phyloP scores from a whole-genome alignment of 2,113 vertebrate species.

The Leuciscus idus region DNA sequence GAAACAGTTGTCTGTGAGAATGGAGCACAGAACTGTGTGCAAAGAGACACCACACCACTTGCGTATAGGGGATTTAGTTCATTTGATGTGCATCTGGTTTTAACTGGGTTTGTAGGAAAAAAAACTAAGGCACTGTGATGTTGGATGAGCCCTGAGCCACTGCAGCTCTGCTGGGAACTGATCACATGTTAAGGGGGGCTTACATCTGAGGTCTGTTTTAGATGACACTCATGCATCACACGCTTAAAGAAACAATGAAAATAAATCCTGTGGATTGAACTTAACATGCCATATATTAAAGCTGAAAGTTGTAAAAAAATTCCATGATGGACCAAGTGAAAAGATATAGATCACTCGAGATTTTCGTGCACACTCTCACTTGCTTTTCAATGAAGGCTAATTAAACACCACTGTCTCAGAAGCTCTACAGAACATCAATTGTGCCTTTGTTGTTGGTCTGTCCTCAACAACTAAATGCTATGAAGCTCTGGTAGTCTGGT shows the following conservation, averaged over 20 bases:
- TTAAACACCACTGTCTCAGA: constrained; percentile 57
- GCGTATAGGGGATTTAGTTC: not conserved
- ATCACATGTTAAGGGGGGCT: constrained; percentile 1
- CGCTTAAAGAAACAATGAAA: not conserved
- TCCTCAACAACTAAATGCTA: constrained; percentile 27
- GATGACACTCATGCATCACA: constrained; percentile 16
- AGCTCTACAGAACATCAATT: constrained; percentile 51
- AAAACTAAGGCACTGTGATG: not conserved
- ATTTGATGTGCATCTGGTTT: constrained; percentile 48
- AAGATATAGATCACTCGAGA: not conserved
- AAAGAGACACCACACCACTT: constrained; percentile 53
- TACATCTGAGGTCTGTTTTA: constrained; percentile 9
- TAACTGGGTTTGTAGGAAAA: constrained; percentile 12
- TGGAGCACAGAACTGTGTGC: constrained; percentile 57
- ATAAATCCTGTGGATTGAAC: not conserved
- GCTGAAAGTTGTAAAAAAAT: not conserved
- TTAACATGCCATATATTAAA: not conserved
- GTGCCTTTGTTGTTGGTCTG: constrained; percentile 54
- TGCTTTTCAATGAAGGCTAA: constrained; percentile 58
- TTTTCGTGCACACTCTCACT: constrained; percentile 42
- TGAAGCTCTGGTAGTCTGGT: constrained; percentile 55
- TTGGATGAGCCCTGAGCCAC: not conserved
- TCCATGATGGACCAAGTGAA: not conserved
- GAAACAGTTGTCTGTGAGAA: constrained; percentile 66
- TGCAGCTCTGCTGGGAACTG: not conserved